Base-by-base conservation (phyloP, 1,140 invertebrate genomes). In the Teleopsis dalmanni region DNA sequence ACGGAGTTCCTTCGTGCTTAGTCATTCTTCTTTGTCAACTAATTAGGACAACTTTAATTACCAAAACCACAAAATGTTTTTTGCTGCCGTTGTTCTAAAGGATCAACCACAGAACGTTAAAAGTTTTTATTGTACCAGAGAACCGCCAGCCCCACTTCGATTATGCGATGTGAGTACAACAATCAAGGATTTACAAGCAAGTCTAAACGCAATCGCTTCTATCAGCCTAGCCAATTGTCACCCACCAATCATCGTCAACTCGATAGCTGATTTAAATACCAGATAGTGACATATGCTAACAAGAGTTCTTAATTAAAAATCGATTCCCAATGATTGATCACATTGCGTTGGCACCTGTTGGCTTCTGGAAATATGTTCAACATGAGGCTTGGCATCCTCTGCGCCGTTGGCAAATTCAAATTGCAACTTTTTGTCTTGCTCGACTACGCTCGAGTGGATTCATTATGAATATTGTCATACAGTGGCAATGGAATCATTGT, bases 301-400 rank as follows among this genome's bases (percentile, higher is more conserved):
- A 67, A 67, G 63, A 67, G 59, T 67, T 64, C 63, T 66, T 67
- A 67, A 67, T 67, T 67, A 67, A 67, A 62, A 62, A 67, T 67
- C 60, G 62, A 67, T 62, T 67, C 50, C 50, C 36, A 57, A 56
- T 67, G 64, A 67, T 67, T 66, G 65, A 67, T 67, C 64, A 60
- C 61, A 56, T 40, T 54, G 53, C 64, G 59, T 67, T 67, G 64
- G 65, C 64, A 67, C 64, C 64, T 67, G 64, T 67, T 67, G 60
- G 64, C 64, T 67, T 67, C 64, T 67, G 64, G 62, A 67, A 67
- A 67, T 67, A 54, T 67, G 61, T 65, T 59, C 34, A 57, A 66
- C 63, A 67, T 59, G 60, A 57, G 56, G 14, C 8, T n/a, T n/a
- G n/a, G n/a, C n/a, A n/a, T n/a, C n/a, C n/a, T n/a, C n/a, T n/a